Percentiles rank a stretch among this genome's conserved stretches.
Evolutionary conservation across 2,113 vertebrate genomes (phyloP).

Genomic region (Chrysemys picta): DNA sequence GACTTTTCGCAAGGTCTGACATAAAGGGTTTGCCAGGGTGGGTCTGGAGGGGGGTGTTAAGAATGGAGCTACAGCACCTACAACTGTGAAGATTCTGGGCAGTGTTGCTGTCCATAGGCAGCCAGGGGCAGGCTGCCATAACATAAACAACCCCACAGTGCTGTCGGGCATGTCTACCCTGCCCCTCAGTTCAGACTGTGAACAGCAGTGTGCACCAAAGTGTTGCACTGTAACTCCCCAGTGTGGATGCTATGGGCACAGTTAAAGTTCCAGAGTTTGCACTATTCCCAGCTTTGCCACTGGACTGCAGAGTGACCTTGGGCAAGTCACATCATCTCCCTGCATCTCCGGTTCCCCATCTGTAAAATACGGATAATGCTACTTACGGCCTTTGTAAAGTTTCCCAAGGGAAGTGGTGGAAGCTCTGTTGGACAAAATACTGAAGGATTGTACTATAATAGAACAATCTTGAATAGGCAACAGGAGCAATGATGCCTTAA

Average conservation of each 20-base stretch:
- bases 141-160: background rate
- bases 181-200: background rate
- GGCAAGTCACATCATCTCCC: background rate
- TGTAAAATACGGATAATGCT: background rate
- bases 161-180: background rate
- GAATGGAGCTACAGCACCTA: background rate
- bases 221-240: background rate
- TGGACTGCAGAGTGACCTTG: background rate
- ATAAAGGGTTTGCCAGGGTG: background rate
- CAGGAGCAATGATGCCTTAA: background rate
- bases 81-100: background rate
- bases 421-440: background rate
- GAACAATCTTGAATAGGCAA: background rate
- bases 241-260: background rate
- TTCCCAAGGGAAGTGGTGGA: background rate
- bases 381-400: background rate
- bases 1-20: background rate
- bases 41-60: background rate
- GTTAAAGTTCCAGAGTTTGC: background rate
- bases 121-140: background rate
- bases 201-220: background rate
- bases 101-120: background rate
- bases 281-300: background rate
- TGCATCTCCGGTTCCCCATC: background rate
- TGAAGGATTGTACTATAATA: background rate